Evolutionary conservation across 2,888 invertebrate genomes (phyloP), one percentile per base, ranked within the genome.

Genomic region (Lochmaea crataegi): DNA sequence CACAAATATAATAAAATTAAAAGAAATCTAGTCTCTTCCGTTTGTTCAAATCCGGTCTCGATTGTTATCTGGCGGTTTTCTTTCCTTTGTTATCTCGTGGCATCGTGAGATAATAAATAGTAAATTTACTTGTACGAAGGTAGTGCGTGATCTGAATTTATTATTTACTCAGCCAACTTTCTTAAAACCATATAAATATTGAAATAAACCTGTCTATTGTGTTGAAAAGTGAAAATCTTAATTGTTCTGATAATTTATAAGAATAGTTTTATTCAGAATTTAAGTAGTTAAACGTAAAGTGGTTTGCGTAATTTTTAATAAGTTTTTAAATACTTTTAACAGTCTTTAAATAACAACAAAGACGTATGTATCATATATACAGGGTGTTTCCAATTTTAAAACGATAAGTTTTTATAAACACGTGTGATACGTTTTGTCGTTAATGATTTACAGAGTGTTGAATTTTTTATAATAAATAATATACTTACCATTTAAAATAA

Each of bases 91-190:
- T 63, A 60, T 63, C 16, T 38, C n/a, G 16, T 18, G 18, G 26
- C 60, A 38, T 38, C 60, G 42, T 42, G 61, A 63, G 61, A 63
- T 63, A 63, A 63, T 63, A 16, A 63, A 63, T 63, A 16, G 42
- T 2, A 14, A 61, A 16, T 63, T 63, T 63, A 63, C 42, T 1
- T 42, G 42, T 42, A 63, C 18, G 2, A 2, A 56, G 4, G 26
- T 26, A 32, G 18, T 63, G 41, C 42, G n/a, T 63, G 61, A 63
- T 63, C 9, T 18, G 61, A 63, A 63, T 42, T 11, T 42, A 18
- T 53, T 63, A 42, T 63, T 16, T 42, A 42, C 41, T 2, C 42
- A 63, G 1, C 16, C 32, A 2, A 42, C 41, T 63, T 63, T 63
- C 61, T 63, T 16, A 12, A 11, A 53, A 2, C 9, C 1, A 51